Percentiles rank a stretch among this genome's conserved stretches.
phyloP scores from a whole-genome alignment of 2,113 vertebrate genomes.

The Campylomormyrus numenius region DNA sequence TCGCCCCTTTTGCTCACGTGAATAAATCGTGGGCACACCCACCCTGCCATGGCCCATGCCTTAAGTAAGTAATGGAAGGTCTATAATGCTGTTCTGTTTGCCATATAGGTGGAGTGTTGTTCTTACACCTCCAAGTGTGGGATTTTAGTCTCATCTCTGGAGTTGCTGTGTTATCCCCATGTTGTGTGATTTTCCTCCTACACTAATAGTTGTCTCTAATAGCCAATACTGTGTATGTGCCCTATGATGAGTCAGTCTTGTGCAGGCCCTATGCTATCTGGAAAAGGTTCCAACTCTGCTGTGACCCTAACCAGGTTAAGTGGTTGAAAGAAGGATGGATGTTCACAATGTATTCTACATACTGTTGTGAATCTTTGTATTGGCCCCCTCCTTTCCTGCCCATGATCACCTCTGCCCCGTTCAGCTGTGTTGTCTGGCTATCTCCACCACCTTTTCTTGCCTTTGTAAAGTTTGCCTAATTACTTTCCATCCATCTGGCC shows the following conservation, averaged over 20 bases:
- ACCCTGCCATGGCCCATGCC: background rate
- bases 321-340: background rate
- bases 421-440: background rate
- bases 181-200: background rate
- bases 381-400: background rate
- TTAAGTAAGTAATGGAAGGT: background rate
- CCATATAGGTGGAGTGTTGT: background rate
- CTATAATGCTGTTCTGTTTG: background rate
- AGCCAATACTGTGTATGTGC: background rate
- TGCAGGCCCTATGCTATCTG: background rate
- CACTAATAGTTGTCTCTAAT: background rate
- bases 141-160: background rate
- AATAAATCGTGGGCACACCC: background rate
- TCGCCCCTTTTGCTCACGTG: constrained; percentile 8
- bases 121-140: background rate
- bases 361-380: background rate
- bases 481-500: background rate
- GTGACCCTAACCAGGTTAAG: background rate
- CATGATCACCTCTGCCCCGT: background rate
- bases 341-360: background rate
- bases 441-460: background rate
- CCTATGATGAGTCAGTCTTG: background rate
- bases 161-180: background rate
- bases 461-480: background rate
- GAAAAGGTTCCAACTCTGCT: background rate